A percentile compares a stretch with the other conserved stretches of the same genome.
These are phyloP conservation scores for Limonius californicus DNA, from an alignment of 1,140 invertebrate genomes.

Conservation along the genomic window DNA sequence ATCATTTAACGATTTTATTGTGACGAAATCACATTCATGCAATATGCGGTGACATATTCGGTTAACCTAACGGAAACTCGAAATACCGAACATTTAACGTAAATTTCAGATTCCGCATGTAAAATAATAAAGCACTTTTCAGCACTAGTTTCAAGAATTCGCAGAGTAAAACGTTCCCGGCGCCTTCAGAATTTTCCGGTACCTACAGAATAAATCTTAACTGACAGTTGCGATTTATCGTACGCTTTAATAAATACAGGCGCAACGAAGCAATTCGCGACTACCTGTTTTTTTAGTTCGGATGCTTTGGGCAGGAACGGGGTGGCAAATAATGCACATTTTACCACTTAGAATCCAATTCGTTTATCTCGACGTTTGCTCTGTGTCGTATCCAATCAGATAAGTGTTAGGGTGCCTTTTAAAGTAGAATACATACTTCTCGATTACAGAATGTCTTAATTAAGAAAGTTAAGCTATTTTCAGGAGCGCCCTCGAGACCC, in stretches of 20 bases:
- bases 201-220: not conserved
- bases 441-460: not conserved
- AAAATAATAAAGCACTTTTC: too few relatives aligned
- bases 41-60: too few relatives aligned
- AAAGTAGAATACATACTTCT: not conserved
- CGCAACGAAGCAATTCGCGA: not conserved
- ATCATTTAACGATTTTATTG: too few relatives aligned
- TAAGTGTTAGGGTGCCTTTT: not conserved
- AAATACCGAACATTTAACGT: too few relatives aligned
- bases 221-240: slow-evolving; percentile 13
- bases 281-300: not conserved
- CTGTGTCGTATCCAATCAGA: not conserved
- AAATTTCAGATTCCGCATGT: too few relatives aligned
- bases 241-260: not conserved
- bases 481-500: slow-evolving; percentile 3
- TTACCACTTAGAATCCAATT: slow-evolving; percentile 4
- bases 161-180: too few relatives aligned
- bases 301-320: not conserved
- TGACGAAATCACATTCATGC: too few relatives aligned
- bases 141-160: too few relatives aligned
- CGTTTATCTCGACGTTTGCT: not conserved
- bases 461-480: slow-evolving; percentile 15
- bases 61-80: too few relatives aligned
- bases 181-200: not conserved
- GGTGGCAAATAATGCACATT: not conserved